A percentile compares a stretch with the other conserved stretches of the same genome.
These are phyloP conservation scores for Crypturellus undulatus DNA, from an alignment of 2,113 vertebrate genomes.

Conservation along the genomic window DNA sequence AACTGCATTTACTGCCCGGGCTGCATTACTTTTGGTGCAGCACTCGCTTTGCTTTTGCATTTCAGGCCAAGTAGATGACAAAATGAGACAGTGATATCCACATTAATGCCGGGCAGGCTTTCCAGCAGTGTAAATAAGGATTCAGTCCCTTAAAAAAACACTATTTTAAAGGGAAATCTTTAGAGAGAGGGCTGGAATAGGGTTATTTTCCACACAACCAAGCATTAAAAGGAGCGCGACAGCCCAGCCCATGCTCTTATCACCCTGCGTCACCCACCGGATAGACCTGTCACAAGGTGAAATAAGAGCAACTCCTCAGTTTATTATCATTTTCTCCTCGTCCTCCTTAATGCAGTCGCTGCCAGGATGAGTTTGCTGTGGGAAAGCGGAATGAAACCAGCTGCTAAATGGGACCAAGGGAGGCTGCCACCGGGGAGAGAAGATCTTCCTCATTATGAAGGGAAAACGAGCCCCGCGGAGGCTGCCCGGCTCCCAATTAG, in stretches of 20 bases:
- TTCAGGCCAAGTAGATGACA: background rate
- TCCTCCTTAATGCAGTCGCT: conserved; percentile 50
- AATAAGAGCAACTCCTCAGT: conserved; percentile 57
- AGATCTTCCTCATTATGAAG: conserved; percentile 42
- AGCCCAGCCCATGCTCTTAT: conserved; percentile 18
- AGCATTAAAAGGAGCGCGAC: conserved; percentile 35
- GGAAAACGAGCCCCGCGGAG: conserved; percentile 2
- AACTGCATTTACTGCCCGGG: background rate
- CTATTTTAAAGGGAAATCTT: conserved; percentile 52
- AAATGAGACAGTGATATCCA: background rate
- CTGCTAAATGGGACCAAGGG: conserved; percentile 29
- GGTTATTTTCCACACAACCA: conserved; percentile 62
- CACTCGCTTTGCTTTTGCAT: background rate
- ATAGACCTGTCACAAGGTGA: conserved; percentile 58
- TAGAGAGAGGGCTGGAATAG: conserved; percentile 36
- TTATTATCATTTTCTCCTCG: conserved; percentile 64
- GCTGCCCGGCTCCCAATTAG: conserved; percentile 69
- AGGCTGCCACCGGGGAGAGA: background rate
- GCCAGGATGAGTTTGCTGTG: conserved; percentile 69
- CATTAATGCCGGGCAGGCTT: conserved; percentile 3
- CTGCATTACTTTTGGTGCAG: background rate
- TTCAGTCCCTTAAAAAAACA: conserved; percentile 35
- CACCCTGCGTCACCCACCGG: conserved; percentile 2
- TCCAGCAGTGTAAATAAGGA: conserved; percentile 9
- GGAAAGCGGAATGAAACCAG: conserved; percentile 64